Evolutionary conservation across 2,888 invertebrate genomes (phyloP), one percentile per base, ranked within the genome.

Genomic region (Orthosia cruda): DNA sequence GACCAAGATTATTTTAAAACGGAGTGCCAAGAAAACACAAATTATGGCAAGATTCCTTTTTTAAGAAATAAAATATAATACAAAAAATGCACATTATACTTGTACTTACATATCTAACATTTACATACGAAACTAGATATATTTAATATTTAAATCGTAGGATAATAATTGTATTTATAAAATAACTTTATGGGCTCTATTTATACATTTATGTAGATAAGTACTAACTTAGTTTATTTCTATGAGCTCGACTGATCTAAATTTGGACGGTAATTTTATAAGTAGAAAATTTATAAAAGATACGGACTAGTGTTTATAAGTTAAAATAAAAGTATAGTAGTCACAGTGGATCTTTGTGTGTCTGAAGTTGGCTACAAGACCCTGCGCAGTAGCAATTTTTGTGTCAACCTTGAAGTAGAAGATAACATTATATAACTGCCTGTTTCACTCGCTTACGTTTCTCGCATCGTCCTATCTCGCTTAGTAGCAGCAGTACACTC

Each of bases 11-110:
- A 12, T 59, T 26, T 47, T 32, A 13, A 11, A 16, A 47, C n/a
- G 16, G 1, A 32, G 12, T 40, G 20, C 20, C 18, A 23, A 23
- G 40, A 45, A 13, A 40, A 45, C 66, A 18, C 15, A 23, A 54
- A 58, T 11, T n/a, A 12, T 11, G 20, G 3, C 20, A 16, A 50
- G 32, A 40, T 13, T 18, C 13, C 32, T 59, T 1, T 69, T 15
- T 16, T 45, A 49, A 40, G 2, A 49, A 64, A 18, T 4, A 18
- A 50, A 52, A 69, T 52, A 13, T 40, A 40, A 40, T 40, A 9
- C 1, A 15, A 67, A 49, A 77, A 78, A 78, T 57, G 61, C 66
- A 50, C 7, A 16, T 49, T 74, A 40, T 7, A 32, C 7, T 5
- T 40, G 40, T 40, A 40, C 40, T 9, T 20, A 26, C 23, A 1